These are phyloP conservation scores for Acanthacorydalis orientalis DNA, from an alignment of 2,888 invertebrate genomes.

Conservation along the genomic window DNA sequence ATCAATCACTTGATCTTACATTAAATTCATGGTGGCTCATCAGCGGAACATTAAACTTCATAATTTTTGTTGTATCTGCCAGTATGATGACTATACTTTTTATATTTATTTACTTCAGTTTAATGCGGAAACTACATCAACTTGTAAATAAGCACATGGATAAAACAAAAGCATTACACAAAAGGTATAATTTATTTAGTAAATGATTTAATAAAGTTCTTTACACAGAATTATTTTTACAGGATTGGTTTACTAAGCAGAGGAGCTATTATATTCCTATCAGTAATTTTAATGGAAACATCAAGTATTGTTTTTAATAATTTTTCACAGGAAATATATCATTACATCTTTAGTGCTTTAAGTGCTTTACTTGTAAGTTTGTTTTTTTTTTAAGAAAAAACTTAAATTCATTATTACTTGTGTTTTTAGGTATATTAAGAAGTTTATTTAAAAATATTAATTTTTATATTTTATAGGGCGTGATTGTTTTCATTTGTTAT, in stretches of 20 bases:
- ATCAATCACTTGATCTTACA: conserved; percentile 39
- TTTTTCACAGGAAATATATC: conserved; percentile 35
- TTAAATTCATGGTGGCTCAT: conserved; percentile 48
- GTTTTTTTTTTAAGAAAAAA: too few species aligned
- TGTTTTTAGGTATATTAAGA: too few species aligned
- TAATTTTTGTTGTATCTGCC: conserved; percentile 50
- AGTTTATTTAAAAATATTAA: too few species aligned
- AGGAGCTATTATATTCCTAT: conserved; percentile 38
- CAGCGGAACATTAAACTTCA: conserved; percentile 37
- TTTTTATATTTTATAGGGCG: too few species aligned
- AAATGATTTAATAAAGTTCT: not conserved
- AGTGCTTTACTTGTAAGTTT: conserved; percentile 40
- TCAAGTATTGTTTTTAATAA: conserved; percentile 49
- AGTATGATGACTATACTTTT: conserved; percentile 50
- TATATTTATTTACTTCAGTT: conserved; percentile 46
- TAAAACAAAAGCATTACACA: conserved; percentile 34
- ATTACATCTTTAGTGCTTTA: conserved; percentile 38
- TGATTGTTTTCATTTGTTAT: conserved; percentile 40
- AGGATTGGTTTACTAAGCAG: conserved; percentile 45
- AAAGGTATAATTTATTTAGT: conserved; percentile 27
- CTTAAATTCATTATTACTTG: too few species aligned
- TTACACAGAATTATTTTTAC: conserved; percentile 14
- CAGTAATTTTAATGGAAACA: conserved; percentile 38
- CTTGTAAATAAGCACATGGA: conserved; percentile 43
- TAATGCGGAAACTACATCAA: conserved; percentile 41